phyloP scores from a whole-genome alignment of 2,797 vertebrate species.

The Pseudocheirus occidentalis region DNA sequence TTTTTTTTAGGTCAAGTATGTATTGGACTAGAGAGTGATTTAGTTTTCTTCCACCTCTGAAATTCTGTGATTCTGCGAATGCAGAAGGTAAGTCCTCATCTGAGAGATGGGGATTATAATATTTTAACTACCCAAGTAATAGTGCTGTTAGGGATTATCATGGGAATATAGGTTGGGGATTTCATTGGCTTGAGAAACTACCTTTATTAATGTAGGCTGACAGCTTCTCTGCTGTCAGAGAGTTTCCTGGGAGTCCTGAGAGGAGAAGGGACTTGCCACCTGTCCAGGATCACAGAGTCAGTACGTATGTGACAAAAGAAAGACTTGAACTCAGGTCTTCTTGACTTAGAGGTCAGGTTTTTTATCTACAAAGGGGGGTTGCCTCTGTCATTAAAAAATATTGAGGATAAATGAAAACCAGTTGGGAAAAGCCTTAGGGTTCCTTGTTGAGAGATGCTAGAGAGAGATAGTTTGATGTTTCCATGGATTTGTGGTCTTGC shows the following conservation, averaged over 20 bases:
- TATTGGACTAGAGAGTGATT: not conserved
- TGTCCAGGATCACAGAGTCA: not conserved
- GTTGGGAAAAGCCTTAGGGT: not conserved
- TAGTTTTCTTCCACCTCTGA: not conserved
- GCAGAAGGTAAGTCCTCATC: not conserved
- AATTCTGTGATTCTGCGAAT: not conserved
- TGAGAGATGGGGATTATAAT: not conserved
- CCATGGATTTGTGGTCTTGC: not conserved
- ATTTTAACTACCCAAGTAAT: not conserved
- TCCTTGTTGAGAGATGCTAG: not conserved
- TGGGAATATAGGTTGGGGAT: not conserved
- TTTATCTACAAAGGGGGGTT: not conserved
- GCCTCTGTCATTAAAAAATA: not conserved
- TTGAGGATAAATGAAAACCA: constrained; percentile 28
- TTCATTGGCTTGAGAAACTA: not conserved
- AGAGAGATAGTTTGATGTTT: not conserved
- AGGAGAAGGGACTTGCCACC: not conserved
- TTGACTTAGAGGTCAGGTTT: not conserved
- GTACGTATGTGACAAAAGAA: not conserved
- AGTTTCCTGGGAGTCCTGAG: not conserved
- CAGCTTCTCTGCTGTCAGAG: not conserved
- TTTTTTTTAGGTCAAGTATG: not conserved
- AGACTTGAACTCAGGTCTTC: not conserved
- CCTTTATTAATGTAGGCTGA: not conserved
- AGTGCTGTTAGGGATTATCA: not conserved